A percentile compares a stretch with the other conserved stretches of the same genome.
These are phyloP conservation scores for Columba guinea DNA, from an alignment of 2,797 vertebrate genomes.

Conservation along the genomic window DNA sequence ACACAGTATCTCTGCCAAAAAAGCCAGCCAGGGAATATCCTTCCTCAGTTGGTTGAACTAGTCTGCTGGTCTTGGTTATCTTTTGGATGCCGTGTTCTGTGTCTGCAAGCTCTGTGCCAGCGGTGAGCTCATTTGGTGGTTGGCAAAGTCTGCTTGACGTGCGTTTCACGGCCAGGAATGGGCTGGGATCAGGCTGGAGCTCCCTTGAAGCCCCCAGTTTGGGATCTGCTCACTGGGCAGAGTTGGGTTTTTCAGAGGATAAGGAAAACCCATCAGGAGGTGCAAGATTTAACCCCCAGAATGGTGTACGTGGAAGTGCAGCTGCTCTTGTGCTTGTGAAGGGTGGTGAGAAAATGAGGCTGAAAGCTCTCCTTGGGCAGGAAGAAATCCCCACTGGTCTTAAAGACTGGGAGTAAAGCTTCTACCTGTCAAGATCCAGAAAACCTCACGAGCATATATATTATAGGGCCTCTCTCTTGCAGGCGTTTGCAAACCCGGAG, in stretches of 20 bases:
- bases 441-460: rapidly evolving
- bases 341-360: not conserved
- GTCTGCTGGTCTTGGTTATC: not conserved
- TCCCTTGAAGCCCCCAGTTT: not conserved
- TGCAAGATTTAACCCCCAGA: not conserved
- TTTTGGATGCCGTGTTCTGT: not conserved
- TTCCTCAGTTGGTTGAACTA: not conserved
- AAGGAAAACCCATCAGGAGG: rapidly evolving
- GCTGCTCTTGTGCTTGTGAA: not conserved
- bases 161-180: not conserved
- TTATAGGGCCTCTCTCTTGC: not conserved
- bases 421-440: not conserved
- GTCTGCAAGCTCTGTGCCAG: not conserved
- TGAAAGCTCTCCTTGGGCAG: not conserved
- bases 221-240: not conserved
- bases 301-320: rapidly evolving
- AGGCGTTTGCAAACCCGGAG: slow-evolving; percentile 95
- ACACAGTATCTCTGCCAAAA: not conserved
- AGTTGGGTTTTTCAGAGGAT: not conserved
- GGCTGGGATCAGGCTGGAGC: not conserved
- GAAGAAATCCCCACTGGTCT: not conserved
- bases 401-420: not conserved
- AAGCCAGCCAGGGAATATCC: not conserved
- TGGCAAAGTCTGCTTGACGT: not conserved
- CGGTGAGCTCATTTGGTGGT: not conserved